Evolutionary conservation across 2,888 invertebrate species (phyloP), one percentile per base, ranked within the genome.

Genomic region (Tinea pellionella): DNA sequence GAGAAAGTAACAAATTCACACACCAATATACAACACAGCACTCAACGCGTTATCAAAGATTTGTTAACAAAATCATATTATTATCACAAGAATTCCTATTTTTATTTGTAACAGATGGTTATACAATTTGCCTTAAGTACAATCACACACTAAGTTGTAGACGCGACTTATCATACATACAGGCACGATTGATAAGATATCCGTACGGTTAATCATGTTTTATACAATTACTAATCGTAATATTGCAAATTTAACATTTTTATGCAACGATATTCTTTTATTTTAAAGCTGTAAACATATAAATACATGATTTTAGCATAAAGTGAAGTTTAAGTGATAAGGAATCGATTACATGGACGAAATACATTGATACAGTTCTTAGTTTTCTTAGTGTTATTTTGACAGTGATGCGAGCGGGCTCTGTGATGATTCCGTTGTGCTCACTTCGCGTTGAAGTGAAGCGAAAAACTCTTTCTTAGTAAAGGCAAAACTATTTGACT

Each of bases 61-160:
- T 47, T 47, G 47, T 47, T 47, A 6, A 47, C 15, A 47, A 47
- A 16, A 2, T 16, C 16, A 4, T 47, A n/a, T n/a, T n/a, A n/a
- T n/a, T n/a, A 47, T 47, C 47, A n/a, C 15, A 47, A 47, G 15
- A 15, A 15, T 41, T 41, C 41, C 9, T 41, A 41, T 47, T 47
- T 47, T 16, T 47, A 47, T 47, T 47, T 15, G 13, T n/a, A 47
- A 13, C 47, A 47, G n/a, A 47, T 47, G 47, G 47, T 47, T 47
- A 47, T 47, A 47, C 47, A 47, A 47, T 47, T 47, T 47, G 2
- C 47, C 47, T 47, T 47, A 47, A 47, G 47, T 15, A 47, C 47
- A 47, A 47, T 47, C 47, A 47, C 47, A 47, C n/a, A 47, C 47
- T 47, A 47, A 47, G 15, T 13, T 47, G 47, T 47, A 47, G 47